Percentiles rank a stretch among this genome's conserved stretches.
Conservation (phyloP, 2,113 vertebrate genomes). For the Hippocampus guttulatus region DNA sequence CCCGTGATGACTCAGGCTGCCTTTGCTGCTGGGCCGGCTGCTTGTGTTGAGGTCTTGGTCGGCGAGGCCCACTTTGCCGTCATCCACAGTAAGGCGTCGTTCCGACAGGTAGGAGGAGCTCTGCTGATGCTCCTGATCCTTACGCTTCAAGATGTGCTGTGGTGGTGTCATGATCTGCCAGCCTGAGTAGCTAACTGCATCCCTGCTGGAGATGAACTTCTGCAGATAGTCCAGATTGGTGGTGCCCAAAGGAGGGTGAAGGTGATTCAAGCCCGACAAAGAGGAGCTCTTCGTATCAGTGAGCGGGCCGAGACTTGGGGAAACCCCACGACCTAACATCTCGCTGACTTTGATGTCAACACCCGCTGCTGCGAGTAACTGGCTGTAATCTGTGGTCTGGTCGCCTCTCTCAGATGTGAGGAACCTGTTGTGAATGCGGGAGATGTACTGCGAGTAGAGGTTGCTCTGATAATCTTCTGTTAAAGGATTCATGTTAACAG, state of each 20-base stretch:
- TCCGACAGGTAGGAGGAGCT: slow-evolving; percentile 67
- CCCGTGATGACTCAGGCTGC: slow-evolving; percentile 81
- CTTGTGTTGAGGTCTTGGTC: slow-evolving; percentile 85
- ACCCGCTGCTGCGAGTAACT: slow-evolving; percentile 82
- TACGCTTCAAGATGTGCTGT: slow-evolving; percentile 84
- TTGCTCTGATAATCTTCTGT: slow-evolving; percentile 85
- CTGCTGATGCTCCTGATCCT: slow-evolving; percentile 68
- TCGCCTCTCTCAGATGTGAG: slow-evolving; percentile 80
- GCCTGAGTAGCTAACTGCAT: slow-evolving; percentile 86
- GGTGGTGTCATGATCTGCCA: slow-evolving; percentile 96
- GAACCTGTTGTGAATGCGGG: slow-evolving; percentile 89
- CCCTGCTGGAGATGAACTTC: slow-evolving; percentile 82
- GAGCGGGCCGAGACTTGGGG: slow-evolving; percentile 74
- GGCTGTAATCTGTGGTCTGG: slow-evolving; percentile 78
- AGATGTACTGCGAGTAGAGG: slow-evolving; percentile 90
- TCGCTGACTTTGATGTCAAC: slow-evolving; percentile 88
- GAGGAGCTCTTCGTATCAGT: slow-evolving; percentile 85
- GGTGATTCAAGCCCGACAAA: slow-evolving; percentile 83
- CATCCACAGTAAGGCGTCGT: slow-evolving; percentile 77
- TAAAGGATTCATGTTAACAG: slow-evolving; percentile 75
- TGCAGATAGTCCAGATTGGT: slow-evolving; percentile 90
- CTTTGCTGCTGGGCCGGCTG: slow-evolving; percentile 89
- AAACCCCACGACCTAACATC: slow-evolving; percentile 88
- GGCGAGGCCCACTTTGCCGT: slow-evolving; percentile 81
- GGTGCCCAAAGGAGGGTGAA: slow-evolving; percentile 85